Base-by-base conservation (phyloP, 2,888 invertebrate genomes). In the Meiosimyza platycephala region DNA sequence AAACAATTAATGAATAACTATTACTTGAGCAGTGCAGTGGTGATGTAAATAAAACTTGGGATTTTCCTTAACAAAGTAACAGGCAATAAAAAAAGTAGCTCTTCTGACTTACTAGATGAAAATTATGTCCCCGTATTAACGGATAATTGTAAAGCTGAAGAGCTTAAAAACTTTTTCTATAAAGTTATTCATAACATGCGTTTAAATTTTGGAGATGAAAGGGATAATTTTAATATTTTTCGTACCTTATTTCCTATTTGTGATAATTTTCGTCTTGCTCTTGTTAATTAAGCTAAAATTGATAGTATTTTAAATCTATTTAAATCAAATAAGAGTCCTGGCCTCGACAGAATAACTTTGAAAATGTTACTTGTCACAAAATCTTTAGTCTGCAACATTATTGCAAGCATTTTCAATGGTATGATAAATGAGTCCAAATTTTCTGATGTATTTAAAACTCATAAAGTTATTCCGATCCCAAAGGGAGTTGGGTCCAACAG, bases 1-100 rank as follows among this genome's bases (percentile, higher is more conserved):
- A 55, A 55, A 55, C 16, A 55, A 16, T 16, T 55, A 55, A 55
- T 55, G 54, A 55, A 55, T 55, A 55, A 16, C 11, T 16, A 55
- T 12, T 55, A 55, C 16, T 55, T 13, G 54, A 55, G n/a, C 16
- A 54, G n/a, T 54, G n/a, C n/a, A n/a, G n/a, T n/a, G n/a, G n/a
- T n/a, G 54, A n/a, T 6, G 5, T 52, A 52, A 52, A 13, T 1
- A 22, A 22, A 22, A 22, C 22, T 22, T 52, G 54, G 16, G 15
- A 16, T 52, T 15, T 52, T 52, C n/a, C 54, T 52, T 13, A 52
- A 13, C 12, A 52, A 52, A 52, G 54, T n/a, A 52, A 52, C 12
- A 6, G 54, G 54, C 54, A 52, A 52, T 6, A 52, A 52, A 6
- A 52, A 52, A 52, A 52, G 11, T 13, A 52, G 15, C 11, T 52